A percentile compares a stretch with the other conserved stretches of the same genome.
Conservation (phyloP, 2,797 vertebrate genomes). For the Crenuchus spilurus region DNA sequence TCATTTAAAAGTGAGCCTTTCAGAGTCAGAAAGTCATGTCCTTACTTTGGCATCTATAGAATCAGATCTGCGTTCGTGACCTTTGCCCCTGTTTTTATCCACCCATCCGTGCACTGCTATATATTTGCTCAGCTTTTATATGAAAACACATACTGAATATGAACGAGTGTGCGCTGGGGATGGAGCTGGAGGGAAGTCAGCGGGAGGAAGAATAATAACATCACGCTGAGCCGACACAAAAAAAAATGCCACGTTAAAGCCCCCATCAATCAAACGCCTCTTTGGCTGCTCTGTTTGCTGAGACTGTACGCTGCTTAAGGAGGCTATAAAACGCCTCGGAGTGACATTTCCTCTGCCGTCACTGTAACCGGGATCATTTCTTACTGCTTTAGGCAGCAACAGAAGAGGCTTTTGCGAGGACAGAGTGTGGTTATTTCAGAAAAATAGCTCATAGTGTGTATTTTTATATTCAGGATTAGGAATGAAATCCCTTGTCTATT, state of each 20-base stretch:
- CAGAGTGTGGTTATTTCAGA: background rate
- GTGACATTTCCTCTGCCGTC: slow-evolving; percentile 29
- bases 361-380: slow-evolving; percentile 18
- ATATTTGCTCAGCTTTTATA: background rate
- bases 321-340: slow-evolving; percentile 35
- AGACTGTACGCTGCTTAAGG: slow-evolving; percentile 16
- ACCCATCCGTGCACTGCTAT: background rate
- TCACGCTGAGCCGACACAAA: slow-evolving; percentile 13
- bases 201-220: slow-evolving; percentile 11
- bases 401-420: background rate
- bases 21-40: too few species aligned
- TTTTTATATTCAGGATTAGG: too few species aligned
- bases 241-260: slow-evolving; percentile 25
- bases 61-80: background rate
- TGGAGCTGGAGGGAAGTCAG: slow-evolving; percentile 3
- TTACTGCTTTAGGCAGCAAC: background rate
- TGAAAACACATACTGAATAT: slow-evolving; percentile 7
- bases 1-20: too few species aligned
- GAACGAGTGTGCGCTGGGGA: slow-evolving; percentile 11
- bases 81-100: background rate
- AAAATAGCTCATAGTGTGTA: background rate
- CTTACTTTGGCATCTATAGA: too few species aligned
- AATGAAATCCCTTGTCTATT: too few species aligned
- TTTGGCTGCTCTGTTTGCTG: slow-evolving; percentile 13
- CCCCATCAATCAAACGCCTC: slow-evolving; percentile 42